phyloP scores from a whole-genome alignment of 2,888 invertebrate genomes.

The Eupithecia dodoneata region DNA sequence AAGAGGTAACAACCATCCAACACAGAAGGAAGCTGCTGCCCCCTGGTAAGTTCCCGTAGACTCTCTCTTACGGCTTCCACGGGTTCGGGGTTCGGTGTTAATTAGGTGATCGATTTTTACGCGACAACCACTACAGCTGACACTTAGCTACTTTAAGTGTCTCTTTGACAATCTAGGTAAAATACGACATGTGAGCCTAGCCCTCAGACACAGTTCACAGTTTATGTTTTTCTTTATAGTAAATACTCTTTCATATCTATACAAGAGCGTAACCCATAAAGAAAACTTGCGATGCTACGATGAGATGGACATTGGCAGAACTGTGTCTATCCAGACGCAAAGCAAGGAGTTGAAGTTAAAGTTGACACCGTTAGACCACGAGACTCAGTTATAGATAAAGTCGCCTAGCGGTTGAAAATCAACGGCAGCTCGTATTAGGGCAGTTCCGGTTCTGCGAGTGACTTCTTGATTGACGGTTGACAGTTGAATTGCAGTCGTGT shows the following conservation, averaged over 20 bases:
- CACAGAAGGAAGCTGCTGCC: neutral
- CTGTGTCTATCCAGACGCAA: too few relatives aligned
- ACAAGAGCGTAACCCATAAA: too few relatives aligned
- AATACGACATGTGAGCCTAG: neutral
- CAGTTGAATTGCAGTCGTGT: slow-evolving; percentile 28
- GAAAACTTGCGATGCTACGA: too few relatives aligned
- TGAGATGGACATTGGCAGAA: too few relatives aligned
- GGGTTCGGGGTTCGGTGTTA: too few relatives aligned
- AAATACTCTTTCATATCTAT: too few relatives aligned
- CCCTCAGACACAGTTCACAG: neutral
- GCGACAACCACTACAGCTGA: neutral
- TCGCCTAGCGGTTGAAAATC: neutral
- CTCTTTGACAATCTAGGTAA: too few relatives aligned
- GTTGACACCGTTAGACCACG: neutral
- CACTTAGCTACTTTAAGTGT: neutral
- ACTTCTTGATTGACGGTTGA: slow-evolving; percentile 32
- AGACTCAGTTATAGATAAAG: neutral
- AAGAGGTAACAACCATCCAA: too few relatives aligned
- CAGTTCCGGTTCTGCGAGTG: slow-evolving; percentile 25
- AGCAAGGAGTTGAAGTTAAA: too few relatives aligned
- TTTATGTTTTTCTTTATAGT: too few relatives aligned
- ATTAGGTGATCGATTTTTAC: too few relatives aligned
- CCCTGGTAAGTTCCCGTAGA: neutral
- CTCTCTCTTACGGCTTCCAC: neutral
- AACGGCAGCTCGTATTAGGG: slow-evolving; percentile 21